Evolutionary conservation across 1,140 invertebrate species (phyloP).

Genomic region (Pseudomyrmex flavicornis): DNA sequence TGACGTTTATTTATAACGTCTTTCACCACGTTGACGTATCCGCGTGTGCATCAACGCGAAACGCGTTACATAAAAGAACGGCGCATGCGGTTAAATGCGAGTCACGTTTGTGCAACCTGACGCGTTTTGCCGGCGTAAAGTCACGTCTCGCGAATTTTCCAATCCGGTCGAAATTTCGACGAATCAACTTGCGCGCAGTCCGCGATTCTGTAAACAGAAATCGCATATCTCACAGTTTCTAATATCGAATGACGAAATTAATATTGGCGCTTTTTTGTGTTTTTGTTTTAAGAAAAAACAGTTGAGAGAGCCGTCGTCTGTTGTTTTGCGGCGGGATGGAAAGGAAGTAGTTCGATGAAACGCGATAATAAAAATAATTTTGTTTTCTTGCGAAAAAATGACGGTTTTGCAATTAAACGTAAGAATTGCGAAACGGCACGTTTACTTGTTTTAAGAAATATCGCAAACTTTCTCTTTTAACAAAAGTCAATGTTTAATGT

Average conservation of each 20-base stretch:
- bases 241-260: neutral
- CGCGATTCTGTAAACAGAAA: slow-evolving; percentile 31
- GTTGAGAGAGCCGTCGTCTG: too few relatives aligned
- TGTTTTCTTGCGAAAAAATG: neutral
- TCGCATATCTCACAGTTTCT: neutral
- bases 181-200: neutral
- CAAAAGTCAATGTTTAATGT: neutral
- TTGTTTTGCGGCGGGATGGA: too few relatives aligned
- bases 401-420: neutral
- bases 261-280: neutral
- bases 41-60: slow-evolving; percentile 24
- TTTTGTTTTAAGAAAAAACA: neutral
- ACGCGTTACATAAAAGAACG: slow-evolving; percentile 65
- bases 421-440: neutral
- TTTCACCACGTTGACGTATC: slow-evolving; percentile 18
- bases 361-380: neutral
- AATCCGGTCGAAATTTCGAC: slow-evolving; percentile 16
- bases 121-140: slow-evolving; percentile 38
- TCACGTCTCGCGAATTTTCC: slow-evolving; percentile 39
- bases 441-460: neutral
- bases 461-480: slow-evolving; percentile 5
- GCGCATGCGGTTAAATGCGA: slow-evolving; percentile 47
- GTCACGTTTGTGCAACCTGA: slow-evolving; percentile 67
- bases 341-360: too few relatives aligned
- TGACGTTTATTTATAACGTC: neutral